Evolutionary conservation across 2,113 vertebrate genomes (phyloP).

Genomic region (Grus americana): DNA sequence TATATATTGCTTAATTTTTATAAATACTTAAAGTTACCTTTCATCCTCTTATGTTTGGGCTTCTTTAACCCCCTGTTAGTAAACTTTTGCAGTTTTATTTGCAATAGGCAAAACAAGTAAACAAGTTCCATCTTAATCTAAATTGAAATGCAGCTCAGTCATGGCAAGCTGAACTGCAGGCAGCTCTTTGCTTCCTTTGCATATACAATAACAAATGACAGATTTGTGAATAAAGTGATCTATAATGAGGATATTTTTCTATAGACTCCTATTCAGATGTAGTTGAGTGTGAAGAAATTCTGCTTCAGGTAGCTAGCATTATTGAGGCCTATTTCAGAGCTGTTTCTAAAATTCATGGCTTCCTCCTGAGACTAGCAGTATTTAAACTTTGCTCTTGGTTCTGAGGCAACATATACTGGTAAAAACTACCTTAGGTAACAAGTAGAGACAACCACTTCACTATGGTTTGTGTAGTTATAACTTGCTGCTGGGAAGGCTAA

Average conservation of each 20-base stretch:
- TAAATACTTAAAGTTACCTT: not conserved
- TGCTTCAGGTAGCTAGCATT: not conserved
- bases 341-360: not conserved
- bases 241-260: not conserved
- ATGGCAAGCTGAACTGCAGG: not conserved
- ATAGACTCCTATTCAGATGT: not conserved
- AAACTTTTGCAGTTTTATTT: not conserved
- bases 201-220: not conserved
- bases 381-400: not conserved
- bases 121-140: not conserved
- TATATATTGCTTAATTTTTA: not conserved
- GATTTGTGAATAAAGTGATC: not conserved
- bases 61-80: not conserved
- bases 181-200: not conserved
- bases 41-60: not conserved
- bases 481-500: not conserved
- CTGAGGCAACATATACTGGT: not conserved
- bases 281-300: not conserved
- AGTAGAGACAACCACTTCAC: not conserved
- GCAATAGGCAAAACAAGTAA: not conserved
- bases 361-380: not conserved
- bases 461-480: not conserved
- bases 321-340: not conserved
- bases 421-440: not conserved
- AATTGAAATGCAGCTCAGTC: not conserved